These are phyloP conservation scores for Pachymerium ferrugineum DNA, from an alignment of 2,888 invertebrate species.

Conservation along the genomic window DNA sequence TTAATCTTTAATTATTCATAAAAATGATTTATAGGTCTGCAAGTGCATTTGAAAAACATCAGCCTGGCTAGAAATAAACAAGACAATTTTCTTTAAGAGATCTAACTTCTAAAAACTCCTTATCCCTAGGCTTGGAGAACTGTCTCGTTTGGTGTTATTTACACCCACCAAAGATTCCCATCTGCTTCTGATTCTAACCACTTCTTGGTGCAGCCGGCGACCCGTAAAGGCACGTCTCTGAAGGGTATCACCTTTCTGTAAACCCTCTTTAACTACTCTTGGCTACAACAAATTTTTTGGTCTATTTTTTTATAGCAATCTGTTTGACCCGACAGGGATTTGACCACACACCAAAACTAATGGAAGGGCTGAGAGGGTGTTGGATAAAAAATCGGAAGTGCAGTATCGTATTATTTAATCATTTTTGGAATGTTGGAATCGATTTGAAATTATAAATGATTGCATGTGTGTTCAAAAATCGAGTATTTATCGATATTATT, in stretches of 20 bases:
- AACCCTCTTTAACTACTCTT: too few relatives aligned
- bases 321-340: too few relatives aligned
- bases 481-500: too few relatives aligned
- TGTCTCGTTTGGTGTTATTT: conserved; percentile 17
- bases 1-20: conserved; percentile 21
- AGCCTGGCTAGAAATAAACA: not conserved
- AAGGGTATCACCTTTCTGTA: not conserved
- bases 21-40: conserved; percentile 8
- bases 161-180: conserved; percentile 5
- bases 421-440: not conserved
- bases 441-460: not conserved
- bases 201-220: not conserved
- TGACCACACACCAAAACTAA: too few relatives aligned
- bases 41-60: conserved; percentile 6
- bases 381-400: too few relatives aligned
- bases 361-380: too few relatives aligned
- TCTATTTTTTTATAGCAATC: too few relatives aligned
- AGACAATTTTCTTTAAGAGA: not conserved
- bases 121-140: not conserved
- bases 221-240: not conserved
- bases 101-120: not conserved
- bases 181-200: conserved; percentile 27
- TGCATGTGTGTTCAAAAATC: too few relatives aligned
- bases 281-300: too few relatives aligned
- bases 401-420: not conserved